Conservation (phyloP, 2,113 vertebrate genomes). For the Calyptomena viridis region DNA sequence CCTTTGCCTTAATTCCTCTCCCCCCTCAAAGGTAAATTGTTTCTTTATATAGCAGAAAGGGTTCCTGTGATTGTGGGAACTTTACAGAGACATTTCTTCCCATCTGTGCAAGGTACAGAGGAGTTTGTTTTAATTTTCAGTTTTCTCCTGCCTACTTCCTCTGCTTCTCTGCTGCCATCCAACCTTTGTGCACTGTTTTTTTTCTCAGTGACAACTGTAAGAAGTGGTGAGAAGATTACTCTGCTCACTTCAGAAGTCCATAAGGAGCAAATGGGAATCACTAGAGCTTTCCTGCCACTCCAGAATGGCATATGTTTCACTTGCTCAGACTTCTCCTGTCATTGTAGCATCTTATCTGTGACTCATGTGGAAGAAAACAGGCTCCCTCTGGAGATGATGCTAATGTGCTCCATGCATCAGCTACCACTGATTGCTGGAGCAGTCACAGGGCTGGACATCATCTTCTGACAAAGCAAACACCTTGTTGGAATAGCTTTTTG, state of each 20-base stretch:
- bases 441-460: slow-evolving; percentile 3
- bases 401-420: neutral
- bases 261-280: neutral
- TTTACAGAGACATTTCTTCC: neutral
- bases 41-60: neutral
- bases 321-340: slow-evolving; percentile 18
- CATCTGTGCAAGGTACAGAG: neutral
- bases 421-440: slow-evolving; percentile 17
- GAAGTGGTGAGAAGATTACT: neutral
- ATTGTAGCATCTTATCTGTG: slow-evolving; percentile 18
- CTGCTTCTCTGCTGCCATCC: neutral
- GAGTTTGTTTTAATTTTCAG: slow-evolving; percentile 9
- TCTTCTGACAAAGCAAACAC: slow-evolving; percentile 32
- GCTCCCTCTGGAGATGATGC: neutral
- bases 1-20: neutral
- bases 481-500: neutral
- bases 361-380: neutral
- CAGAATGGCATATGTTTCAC: neutral
- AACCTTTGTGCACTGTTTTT: neutral
- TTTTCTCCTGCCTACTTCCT: neutral
- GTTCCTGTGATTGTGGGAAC: neutral
- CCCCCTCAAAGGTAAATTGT: neutral
- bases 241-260: neutral
- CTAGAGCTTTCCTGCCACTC: slow-evolving; percentile 46
- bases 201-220: neutral